Percentiles rank a stretch among this genome's conserved stretches.
Evolutionary conservation across 1,140 invertebrate genomes (phyloP).

Genomic region (Oscheius sp.): DNA sequence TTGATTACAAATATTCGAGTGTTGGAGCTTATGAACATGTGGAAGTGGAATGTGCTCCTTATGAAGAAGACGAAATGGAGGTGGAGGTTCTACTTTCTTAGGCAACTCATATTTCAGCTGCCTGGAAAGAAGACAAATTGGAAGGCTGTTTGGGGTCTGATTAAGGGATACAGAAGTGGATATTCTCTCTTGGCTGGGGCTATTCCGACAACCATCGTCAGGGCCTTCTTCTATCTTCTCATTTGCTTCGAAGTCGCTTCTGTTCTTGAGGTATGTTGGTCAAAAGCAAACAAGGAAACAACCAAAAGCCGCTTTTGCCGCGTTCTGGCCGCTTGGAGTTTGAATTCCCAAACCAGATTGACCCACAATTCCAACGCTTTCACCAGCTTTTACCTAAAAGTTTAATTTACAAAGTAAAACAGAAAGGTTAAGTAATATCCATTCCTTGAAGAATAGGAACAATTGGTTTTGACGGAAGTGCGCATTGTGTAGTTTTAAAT

Average conservation of each 20-base stretch:
- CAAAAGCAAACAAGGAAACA: too few relatives aligned
- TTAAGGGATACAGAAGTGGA: conserved; percentile 12
- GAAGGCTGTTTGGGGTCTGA: conserved; percentile 10
- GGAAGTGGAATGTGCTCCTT: neutral
- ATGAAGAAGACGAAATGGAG: neutral
- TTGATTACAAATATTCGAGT: conserved; percentile 29
- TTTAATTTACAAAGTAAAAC: conserved; percentile 51
- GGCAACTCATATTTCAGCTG: neutral
- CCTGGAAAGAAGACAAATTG: conserved; percentile 26
- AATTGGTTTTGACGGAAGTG: conserved; percentile 60
- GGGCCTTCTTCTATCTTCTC: conserved; percentile 27
- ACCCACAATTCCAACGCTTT: conserved; percentile 62
- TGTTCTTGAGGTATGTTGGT: conserved; percentile 17
- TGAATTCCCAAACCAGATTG: conserved; percentile 58
- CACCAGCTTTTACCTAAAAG: conserved; percentile 55
- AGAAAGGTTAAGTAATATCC: conserved; percentile 37
- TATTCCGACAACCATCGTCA: conserved; percentile 25
- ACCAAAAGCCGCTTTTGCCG: too few relatives aligned
- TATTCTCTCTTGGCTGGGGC: conserved; percentile 16
- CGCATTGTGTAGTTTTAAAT: conserved; percentile 54
- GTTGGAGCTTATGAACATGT: neutral
- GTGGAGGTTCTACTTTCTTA: neutral
- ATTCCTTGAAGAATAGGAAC: conserved; percentile 59
- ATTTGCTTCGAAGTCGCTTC: conserved; percentile 36
- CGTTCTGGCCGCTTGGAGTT: too few relatives aligned